Evolutionary conservation across 2,888 invertebrate species (phyloP).

Genomic region (Cetonia aurata): DNA sequence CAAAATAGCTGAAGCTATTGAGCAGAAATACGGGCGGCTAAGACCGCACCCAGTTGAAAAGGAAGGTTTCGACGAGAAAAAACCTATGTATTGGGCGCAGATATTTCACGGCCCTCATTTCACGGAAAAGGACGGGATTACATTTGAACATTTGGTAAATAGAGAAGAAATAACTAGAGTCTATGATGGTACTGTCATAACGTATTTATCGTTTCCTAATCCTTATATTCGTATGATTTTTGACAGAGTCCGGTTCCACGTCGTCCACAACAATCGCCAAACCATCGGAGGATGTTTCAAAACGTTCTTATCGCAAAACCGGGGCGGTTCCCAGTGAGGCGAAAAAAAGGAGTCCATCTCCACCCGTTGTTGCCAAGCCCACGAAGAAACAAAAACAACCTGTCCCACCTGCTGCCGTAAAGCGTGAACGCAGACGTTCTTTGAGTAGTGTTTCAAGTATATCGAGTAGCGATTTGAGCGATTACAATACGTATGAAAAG

Average conservation of each 20-base stretch:
- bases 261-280: conserved; percentile 29
- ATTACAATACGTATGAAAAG: conserved; percentile 52
- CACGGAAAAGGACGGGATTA: conserved; percentile 70
- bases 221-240: background rate
- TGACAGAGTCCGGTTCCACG: background rate
- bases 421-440: conserved; percentile 65
- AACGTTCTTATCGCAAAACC: conserved; percentile 51
- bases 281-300: conserved; percentile 48
- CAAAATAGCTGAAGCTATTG: conserved; percentile 76
- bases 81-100: conserved; percentile 73
- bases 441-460: conserved; percentile 70
- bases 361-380: conserved; percentile 70
- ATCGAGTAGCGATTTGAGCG: conserved; percentile 65
- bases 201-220: background rate
- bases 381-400: conserved; percentile 49
- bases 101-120: conserved; percentile 78
- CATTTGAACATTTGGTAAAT: conserved; percentile 69
- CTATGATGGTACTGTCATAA: conserved; percentile 34
- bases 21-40: conserved; percentile 80
- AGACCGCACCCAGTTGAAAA: conserved; percentile 76
- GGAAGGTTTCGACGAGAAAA: conserved; percentile 77
- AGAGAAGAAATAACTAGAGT: conserved; percentile 62
- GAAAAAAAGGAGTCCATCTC: conserved; percentile 68
- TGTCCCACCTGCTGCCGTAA: conserved; percentile 47
- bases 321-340: conserved; percentile 41